These are phyloP conservation scores for Synergus japonicus DNA, from an alignment of 2,888 invertebrate species.

Conservation along the genomic window DNA sequence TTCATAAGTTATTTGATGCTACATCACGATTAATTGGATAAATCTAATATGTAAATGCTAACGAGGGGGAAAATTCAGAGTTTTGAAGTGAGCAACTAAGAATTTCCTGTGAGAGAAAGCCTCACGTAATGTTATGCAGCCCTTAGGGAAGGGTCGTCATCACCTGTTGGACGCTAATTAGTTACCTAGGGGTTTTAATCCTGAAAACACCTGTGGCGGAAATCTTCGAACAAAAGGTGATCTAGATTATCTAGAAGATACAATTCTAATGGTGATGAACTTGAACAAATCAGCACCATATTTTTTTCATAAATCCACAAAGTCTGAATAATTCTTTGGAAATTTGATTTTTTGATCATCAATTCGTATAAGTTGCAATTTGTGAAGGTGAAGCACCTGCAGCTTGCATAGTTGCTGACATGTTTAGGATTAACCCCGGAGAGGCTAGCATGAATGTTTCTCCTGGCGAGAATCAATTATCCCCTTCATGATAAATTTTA, in stretches of 20 bases:
- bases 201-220: conserved; percentile 59
- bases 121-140: background rate
- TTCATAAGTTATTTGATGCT: background rate
- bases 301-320: background rate
- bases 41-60: background rate
- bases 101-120: conserved; percentile 10
- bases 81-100: background rate
- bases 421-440: conserved; percentile 57
- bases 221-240: conserved; percentile 16
- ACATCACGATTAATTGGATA: background rate
- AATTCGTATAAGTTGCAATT: background rate
- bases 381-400: conserved; percentile 43
- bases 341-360: background rate
- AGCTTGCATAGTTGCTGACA: conserved; percentile 56
- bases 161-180: conserved; percentile 66
- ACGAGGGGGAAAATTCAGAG: conserved; percentile 2
- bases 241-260: background rate
- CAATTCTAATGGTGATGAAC: background rate
- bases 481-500: background rate
- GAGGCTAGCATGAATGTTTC: conserved; percentile 43
- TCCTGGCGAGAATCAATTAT: conserved; percentile 25
- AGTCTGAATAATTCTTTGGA: background rate
- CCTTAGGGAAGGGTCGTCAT: conserved; percentile 54
- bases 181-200: conserved; percentile 50
- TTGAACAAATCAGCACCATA: background rate